These are phyloP conservation scores for Bungarus multicinctus DNA, from an alignment of 2,113 vertebrate species.

Conservation along the genomic window DNA sequence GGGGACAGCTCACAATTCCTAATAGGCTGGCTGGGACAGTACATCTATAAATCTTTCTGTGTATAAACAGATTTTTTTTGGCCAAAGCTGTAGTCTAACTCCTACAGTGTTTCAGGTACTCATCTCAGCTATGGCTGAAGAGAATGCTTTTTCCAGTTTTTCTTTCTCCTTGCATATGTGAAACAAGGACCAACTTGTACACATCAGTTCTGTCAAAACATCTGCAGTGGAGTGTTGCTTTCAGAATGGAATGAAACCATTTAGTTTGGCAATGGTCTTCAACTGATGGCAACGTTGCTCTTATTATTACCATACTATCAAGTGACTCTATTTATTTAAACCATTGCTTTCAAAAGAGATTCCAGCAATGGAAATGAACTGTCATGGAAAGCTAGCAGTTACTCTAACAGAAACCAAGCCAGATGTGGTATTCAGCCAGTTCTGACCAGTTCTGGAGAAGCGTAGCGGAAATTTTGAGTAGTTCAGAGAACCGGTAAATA, in stretches of 20 bases:
- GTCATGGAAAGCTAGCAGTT: neutral
- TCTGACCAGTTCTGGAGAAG: too few species aligned
- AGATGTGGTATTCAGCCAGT: too few species aligned
- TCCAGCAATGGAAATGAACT: neutral
- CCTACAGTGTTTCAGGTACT: neutral
- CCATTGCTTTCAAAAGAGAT: neutral
- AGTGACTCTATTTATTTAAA: neutral
- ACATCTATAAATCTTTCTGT: neutral
- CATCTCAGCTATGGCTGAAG: neutral
- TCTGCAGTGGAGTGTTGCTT: neutral
- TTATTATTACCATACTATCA: neutral
- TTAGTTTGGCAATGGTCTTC: neutral
- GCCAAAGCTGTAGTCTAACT: neutral
- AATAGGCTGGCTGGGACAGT: too few species aligned
- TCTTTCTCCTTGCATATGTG: neutral
- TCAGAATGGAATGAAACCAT: neutral
- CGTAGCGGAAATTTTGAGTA: too few species aligned
- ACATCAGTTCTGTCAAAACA: constrained; percentile 9
- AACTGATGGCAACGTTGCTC: neutral
- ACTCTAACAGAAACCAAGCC: neutral
- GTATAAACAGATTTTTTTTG: neutral
- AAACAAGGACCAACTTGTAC: neutral
- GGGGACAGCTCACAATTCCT: too few species aligned
- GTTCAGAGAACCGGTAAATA: too few species aligned
- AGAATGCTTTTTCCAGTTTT: neutral